Conservation (phyloP, 2,113 vertebrate species). For the Anolis carolinensis region DNA sequence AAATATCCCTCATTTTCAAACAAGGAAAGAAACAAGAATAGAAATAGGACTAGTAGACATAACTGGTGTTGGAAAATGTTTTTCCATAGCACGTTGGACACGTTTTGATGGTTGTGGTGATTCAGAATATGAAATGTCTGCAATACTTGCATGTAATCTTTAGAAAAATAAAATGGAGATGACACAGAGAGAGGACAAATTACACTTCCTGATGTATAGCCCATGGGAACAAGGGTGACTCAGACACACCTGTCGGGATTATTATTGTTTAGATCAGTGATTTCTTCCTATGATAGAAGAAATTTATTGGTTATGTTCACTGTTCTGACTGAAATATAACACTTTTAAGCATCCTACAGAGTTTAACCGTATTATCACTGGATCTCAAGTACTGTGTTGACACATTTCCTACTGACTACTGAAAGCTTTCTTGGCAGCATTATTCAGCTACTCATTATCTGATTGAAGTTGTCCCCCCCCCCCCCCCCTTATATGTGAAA, state of each 20-base stretch:
- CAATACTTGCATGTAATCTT: background rate
- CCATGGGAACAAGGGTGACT: conserved; percentile 3
- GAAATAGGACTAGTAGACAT: background rate
- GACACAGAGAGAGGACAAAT: background rate
- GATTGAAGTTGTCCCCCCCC: background rate
- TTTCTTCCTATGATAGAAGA: background rate
- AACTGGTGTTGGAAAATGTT: background rate
- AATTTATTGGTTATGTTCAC: conserved; percentile 11
- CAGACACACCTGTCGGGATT: conserved; percentile 11
- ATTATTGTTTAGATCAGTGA: conserved; percentile 22
- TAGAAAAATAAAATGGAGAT: background rate
- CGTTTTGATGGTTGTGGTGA: background rate
- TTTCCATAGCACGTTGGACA: background rate
- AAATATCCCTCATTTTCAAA: background rate
- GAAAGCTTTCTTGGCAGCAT: background rate
- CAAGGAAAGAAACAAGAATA: background rate
- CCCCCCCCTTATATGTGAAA: background rate
- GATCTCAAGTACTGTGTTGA: background rate
- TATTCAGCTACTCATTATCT: background rate
- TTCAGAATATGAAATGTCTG: conserved; percentile 8
- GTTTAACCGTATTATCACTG: background rate
- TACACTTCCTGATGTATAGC: conserved; percentile 14
- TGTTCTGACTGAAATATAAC: background rate
- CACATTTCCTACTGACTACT: background rate
- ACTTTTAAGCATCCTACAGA: background rate